These are phyloP conservation scores for Sorex maritimensis DNA, from an alignment of 2,797 vertebrate species.

Conservation along the genomic window DNA sequence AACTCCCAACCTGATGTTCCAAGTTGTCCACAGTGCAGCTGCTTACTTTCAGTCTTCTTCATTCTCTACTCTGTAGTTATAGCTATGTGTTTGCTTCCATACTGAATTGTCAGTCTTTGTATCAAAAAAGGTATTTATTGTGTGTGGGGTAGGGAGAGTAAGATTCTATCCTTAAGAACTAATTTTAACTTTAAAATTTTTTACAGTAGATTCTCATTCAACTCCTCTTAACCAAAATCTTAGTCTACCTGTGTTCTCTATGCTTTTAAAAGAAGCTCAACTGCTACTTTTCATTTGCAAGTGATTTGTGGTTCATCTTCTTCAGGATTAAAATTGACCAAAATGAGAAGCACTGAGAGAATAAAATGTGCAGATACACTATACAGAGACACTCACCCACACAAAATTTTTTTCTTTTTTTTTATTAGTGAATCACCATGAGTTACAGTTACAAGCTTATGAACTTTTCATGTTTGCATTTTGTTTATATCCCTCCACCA, in stretches of 20 bases:
- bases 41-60: background rate
- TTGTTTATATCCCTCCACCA: no score
- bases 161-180: background rate
- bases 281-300: background rate
- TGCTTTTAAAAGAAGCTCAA: conserved; percentile 44
- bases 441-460: no score
- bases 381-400: background rate
- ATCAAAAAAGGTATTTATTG: background rate
- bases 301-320: background rate
- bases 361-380: background rate
- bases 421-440: no score
- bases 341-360: background rate
- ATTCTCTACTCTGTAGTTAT: background rate
- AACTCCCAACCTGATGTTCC: background rate
- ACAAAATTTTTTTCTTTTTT: background rate
- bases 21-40: background rate
- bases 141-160: background rate
- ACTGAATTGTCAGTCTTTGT: background rate
- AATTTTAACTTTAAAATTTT: background rate
- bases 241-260: conserved; percentile 14
- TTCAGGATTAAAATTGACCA: conserved; percentile 36
- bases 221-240: conserved; percentile 7
- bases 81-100: conserved; percentile 31
- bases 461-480: no score
- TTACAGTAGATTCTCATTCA: conserved; percentile 30